Base-by-base conservation (phyloP, 2,113 vertebrate genomes). In the Oreotrochilus melanogaster region DNA sequence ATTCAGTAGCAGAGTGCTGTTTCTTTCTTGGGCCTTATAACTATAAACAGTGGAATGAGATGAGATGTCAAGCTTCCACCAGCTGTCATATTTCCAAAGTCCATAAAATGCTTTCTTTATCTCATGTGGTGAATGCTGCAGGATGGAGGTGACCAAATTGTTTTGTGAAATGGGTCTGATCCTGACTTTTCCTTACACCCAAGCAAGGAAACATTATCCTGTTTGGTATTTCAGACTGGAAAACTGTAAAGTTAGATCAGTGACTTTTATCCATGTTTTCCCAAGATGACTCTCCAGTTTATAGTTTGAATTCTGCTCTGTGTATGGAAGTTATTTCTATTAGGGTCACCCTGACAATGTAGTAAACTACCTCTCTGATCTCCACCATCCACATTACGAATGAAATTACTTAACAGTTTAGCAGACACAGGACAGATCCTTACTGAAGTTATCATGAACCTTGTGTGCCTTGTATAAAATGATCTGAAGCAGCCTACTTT, bases 51-150 rank as follows among this genome's bases (percentile, higher is more conserved):
- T 72, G 28, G 35, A 33, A 24, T 62, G 56, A 18, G 24, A 84
- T 18, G 30, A 35, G 27, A 4, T 72, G 7, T 73, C 79, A 61
- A 0, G 0, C 15, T 30, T 24, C 42, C 7, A 24, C 11, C 33
- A 89, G 7, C 37, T 66, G 54, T 23, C 28, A 2, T 74, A 28
- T 58, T 95, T 76, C 50, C 18, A 83, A 79, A 76, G 31, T 24
- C 19, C 4, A 73, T 48, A 10, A 0, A 6, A 24, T 3, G 14
- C 4, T 57, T 86, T 61, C 83, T 76, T 31, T 23, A 54, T 33
- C 15, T 9, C 3, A 1, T 54, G 33, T 70, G 23, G 28, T 47
- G 37, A 74, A 74, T 51, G 31, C 10, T 89, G 69, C 25, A 51
- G 47, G 43, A 62, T 51, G 31, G 37, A 48, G 37, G 33, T 62